Conservation (phyloP, 2,797 vertebrate genomes). For the Antrozous pallidus region DNA sequence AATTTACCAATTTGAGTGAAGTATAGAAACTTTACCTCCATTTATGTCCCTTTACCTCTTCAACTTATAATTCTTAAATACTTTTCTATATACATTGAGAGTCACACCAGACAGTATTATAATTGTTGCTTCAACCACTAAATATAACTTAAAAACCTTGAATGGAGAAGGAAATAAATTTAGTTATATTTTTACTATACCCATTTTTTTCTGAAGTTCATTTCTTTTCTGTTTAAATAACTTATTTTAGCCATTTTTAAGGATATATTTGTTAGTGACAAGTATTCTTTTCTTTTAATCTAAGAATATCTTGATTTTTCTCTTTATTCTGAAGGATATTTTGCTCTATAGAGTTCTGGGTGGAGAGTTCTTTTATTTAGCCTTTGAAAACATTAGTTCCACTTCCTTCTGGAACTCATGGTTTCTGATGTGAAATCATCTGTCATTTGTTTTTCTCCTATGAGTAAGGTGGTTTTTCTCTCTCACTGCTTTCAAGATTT, state of each 20-base stretch:
- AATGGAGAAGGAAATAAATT: not conserved
- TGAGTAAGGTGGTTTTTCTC: not conserved
- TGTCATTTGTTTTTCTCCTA: not conserved
- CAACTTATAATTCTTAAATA: constrained; percentile 16
- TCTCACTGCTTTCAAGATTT: not conserved
- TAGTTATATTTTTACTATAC: not conserved
- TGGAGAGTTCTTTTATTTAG: not conserved
- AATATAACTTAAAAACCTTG: constrained; percentile 31
- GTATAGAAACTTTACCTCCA: not conserved
- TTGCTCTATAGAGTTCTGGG: not conserved
- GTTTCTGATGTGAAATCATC: not conserved
- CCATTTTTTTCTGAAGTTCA: not conserved
- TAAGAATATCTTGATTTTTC: not conserved
- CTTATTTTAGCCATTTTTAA: not conserved
- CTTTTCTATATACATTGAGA: not conserved
- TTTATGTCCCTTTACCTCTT: not conserved
- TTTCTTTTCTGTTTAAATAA: not conserved
- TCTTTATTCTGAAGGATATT: not conserved
- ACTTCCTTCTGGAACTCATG: not conserved
- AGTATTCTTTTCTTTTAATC: not conserved
- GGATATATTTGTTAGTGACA: not conserved
- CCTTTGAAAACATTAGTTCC: not conserved
- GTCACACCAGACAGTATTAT: not conserved
- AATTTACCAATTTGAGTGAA: not conserved
- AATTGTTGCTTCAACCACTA: constrained; percentile 22